Base-by-base conservation (phyloP, 2,797 vertebrate species). In the Micrastur ruficollis region DNA sequence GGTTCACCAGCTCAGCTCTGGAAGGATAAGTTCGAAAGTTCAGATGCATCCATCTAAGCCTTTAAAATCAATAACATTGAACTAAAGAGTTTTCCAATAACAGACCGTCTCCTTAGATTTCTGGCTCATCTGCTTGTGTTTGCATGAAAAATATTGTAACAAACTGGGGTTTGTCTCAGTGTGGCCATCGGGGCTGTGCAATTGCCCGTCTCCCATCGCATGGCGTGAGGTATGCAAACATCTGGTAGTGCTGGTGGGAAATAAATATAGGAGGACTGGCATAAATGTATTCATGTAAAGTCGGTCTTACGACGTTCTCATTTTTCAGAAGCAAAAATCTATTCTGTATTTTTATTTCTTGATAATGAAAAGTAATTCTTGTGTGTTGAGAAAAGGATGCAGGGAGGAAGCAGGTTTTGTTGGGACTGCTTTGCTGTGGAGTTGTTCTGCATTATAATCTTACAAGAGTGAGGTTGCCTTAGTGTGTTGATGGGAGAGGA, bases 41-140 rank as follows among this genome's bases (percentile, higher is more conserved):
- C 74, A 72, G 32, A 9, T 47, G 42, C 68, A 86, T 93, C 80
- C 70, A 32, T 95, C 91, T 89, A 89, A 81, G 79, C 36, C 56
- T 87, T 95, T 91, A 94, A 81, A 82, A 93, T 97, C 93, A 84
- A 89, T 97, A 83, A 84, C 65, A 91, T 79, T 78, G 52, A 90
- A 52, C 84, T 50, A 6, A 85, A 52, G 70, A 58, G 50, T 89
- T 96, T 96, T 90, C 32, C 55, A 81, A 34, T 95, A 94, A 52
- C 50, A 42, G n/a, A 49, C 50, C 46, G 27, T 70, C 86, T 89
- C 55, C 76, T 95, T 40, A 59, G n/a, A 49, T 88, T 90, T 93
- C 88, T 92, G 59, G 27, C 58, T 88, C 81, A 79, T 90, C 66
- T 94, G 66, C 90, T 75, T 86, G 50, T 81, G 58, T 89, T 86